phyloP scores from a whole-genome alignment of 1,140 invertebrate genomes.

The Drosophila micromelanica region DNA sequence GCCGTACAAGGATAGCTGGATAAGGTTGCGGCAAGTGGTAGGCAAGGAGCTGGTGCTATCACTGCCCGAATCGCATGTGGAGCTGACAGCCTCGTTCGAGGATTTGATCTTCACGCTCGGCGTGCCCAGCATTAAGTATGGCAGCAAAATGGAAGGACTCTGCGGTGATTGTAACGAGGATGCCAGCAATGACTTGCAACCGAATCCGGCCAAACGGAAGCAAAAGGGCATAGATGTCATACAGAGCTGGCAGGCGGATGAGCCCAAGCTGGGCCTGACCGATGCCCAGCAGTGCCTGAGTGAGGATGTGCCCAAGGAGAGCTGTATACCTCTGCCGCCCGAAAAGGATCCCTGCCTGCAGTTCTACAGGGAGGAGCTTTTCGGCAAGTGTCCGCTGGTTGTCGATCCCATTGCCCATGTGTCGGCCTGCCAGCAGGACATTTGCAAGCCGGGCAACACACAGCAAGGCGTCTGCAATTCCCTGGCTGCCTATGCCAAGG shows the following conservation, averaged over 20 bases:
- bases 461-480: slow-evolving; percentile 87
- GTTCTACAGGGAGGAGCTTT: slow-evolving; percentile 87
- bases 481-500: slow-evolving; percentile 90
- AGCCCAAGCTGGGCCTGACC: slow-evolving; percentile 76
- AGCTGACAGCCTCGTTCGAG: slow-evolving; percentile 85
- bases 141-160: slow-evolving; percentile 90
- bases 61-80: slow-evolving; percentile 85
- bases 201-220: slow-evolving; percentile 84
- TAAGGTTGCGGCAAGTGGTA: slow-evolving; percentile 82
- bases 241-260: slow-evolving; percentile 87
- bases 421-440: slow-evolving; percentile 88
- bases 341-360: slow-evolving; percentile 88
- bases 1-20: slow-evolving; percentile 86
- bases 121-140: slow-evolving; percentile 90
- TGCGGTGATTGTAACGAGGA: slow-evolving; percentile 92
- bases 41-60: slow-evolving; percentile 85
- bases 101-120: slow-evolving; percentile 86
- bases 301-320: slow-evolving; percentile 79
- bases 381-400: slow-evolving; percentile 90
- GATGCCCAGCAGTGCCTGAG: slow-evolving; percentile 73
- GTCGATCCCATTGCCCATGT: slow-evolving; percentile 89
- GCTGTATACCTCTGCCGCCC: slow-evolving; percentile 85
- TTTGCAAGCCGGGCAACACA: slow-evolving; percentile 86
- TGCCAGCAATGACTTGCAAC: slow-evolving; percentile 87
- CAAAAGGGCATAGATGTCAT: slow-evolving; percentile 85